Evolutionary conservation across 2,888 invertebrate species (phyloP).

Genomic region (Neocrepidodera transversa): DNA sequence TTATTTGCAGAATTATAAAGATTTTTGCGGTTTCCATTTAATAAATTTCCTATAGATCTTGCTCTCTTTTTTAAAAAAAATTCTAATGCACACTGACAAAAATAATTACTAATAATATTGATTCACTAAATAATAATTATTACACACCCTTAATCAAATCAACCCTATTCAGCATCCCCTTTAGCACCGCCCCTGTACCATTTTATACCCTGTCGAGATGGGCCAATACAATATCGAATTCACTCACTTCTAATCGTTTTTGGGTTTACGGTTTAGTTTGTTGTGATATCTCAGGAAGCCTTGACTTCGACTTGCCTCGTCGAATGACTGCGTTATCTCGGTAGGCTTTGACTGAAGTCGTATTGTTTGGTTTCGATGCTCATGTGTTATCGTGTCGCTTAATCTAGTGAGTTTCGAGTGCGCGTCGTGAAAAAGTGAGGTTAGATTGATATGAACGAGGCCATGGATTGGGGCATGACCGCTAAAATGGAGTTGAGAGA

Average conservation of each 20-base stretch:
- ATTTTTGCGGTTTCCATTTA: no score
- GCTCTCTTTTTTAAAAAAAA: no score
- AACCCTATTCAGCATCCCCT: slow-evolving; percentile 34
- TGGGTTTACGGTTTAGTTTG: slow-evolving; percentile 29
- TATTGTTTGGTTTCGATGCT: slow-evolving; percentile 11
- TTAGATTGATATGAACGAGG: slow-evolving; percentile 19
- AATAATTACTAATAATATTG: no score
- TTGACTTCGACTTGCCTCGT: background rate
- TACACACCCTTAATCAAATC: slow-evolving; percentile 42
- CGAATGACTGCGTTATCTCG: slow-evolving; percentile 29
- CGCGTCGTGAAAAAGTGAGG: slow-evolving; percentile 34
- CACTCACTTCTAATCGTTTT: slow-evolving; percentile 28
- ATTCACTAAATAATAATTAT: no score
- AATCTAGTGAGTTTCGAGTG: background rate
- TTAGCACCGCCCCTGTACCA: background rate
- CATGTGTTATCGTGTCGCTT: slow-evolving; percentile 18
- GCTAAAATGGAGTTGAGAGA: slow-evolving; percentile 46
- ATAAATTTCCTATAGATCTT: no score
- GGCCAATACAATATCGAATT: slow-evolving; percentile 28
- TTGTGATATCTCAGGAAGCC: slow-evolving; percentile 19
- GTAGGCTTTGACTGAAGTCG: slow-evolving; percentile 22
- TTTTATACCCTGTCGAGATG: slow-evolving; percentile 1
- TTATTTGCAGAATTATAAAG: no score
- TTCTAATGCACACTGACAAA: no score
- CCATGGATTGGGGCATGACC: slow-evolving; percentile 27